Percentiles rank a stretch among this genome's conserved stretches.
Conservation (phyloP, 1,140 invertebrate genomes). For the Spodoptera litura region DNA sequence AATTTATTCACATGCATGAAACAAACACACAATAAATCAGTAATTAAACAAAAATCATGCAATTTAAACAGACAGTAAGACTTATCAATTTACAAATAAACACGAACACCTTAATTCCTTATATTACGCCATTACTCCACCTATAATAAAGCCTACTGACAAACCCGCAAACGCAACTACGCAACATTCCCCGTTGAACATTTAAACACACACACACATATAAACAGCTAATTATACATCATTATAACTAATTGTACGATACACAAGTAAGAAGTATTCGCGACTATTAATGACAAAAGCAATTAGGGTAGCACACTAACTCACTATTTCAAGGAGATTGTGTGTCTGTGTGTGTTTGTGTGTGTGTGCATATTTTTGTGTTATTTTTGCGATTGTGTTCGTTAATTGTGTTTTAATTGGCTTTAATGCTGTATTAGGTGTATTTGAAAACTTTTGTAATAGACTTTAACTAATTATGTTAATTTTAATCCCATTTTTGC, state of each 20-base stretch:
- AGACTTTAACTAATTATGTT: too few relatives aligned
- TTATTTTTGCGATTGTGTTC: conserved; percentile 31
- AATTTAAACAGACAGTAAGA: neutral
- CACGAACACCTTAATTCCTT: conserved; percentile 22
- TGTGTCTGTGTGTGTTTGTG: conserved; percentile 47
- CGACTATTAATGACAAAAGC: conserved; percentile 85
- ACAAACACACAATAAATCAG: too few relatives aligned
- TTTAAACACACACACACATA: conserved; percentile 52
- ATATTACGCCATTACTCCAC: conserved; percentile 8
- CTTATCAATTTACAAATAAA: conserved; percentile 5
- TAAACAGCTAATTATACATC: conserved; percentile 81
- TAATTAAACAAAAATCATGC: neutral
- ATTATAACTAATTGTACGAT: conserved; percentile 85
- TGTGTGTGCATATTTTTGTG: conserved; percentile 48
- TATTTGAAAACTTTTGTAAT: neutral
- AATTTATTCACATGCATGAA: too few relatives aligned
- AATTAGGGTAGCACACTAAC: conserved; percentile 79
- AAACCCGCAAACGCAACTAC: conserved; percentile 27
- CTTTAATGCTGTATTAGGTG: neutral
- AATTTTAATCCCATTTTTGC: too few relatives aligned
- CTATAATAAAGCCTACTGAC: conserved; percentile 15
- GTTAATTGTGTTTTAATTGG: conserved; percentile 23
- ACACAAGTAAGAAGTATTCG: conserved; percentile 82
- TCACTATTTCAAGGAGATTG: conserved; percentile 44
- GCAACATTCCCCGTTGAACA: conserved; percentile 33